These are phyloP conservation scores for Aspidoscelis tigris DNA, from an alignment of 2,113 vertebrate species.

Conservation along the genomic window DNA sequence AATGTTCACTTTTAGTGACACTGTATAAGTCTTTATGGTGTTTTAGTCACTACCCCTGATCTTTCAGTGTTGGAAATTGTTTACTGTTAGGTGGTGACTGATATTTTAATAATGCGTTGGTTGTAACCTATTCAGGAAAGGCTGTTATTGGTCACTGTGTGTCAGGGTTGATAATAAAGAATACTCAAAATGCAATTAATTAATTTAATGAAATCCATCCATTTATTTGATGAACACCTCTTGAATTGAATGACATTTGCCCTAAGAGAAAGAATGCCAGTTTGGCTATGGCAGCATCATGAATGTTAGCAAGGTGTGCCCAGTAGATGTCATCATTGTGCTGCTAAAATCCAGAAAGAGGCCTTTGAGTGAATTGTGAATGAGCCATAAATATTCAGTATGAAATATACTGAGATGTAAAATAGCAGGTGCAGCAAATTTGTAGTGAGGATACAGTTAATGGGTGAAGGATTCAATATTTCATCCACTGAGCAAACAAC, in stretches of 20 bases:
- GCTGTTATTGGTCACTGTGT: too few relatives aligned
- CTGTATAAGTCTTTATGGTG: background rate
- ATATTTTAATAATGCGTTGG: background rate
- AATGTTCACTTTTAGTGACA: background rate
- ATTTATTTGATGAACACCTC: background rate
- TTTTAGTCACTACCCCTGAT: background rate
- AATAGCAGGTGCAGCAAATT: conserved; percentile 76
- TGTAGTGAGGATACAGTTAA: conserved; percentile 63
- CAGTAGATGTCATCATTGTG: conserved; percentile 63
- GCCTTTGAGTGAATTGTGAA: conserved; percentile 21
- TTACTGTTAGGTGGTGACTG: too few relatives aligned
- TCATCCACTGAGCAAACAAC: conserved; percentile 67
- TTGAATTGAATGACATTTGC: background rate
- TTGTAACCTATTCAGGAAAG: background rate
- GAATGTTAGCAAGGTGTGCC: background rate
- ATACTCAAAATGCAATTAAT: background rate
- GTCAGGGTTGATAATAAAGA: background rate
- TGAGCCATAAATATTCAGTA: conserved; percentile 72
- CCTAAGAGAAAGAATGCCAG: background rate
- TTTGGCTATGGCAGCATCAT: accelerated
- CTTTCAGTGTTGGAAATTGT: background rate
- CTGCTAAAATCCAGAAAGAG: conserved; percentile 18
- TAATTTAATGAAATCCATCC: background rate
- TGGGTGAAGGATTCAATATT: conserved; percentile 70
- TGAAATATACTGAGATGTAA: conserved; percentile 65